These are phyloP conservation scores for Shinisaurus crocodilurus DNA, from an alignment of 2,113 vertebrate species.

Conservation along the genomic window DNA sequence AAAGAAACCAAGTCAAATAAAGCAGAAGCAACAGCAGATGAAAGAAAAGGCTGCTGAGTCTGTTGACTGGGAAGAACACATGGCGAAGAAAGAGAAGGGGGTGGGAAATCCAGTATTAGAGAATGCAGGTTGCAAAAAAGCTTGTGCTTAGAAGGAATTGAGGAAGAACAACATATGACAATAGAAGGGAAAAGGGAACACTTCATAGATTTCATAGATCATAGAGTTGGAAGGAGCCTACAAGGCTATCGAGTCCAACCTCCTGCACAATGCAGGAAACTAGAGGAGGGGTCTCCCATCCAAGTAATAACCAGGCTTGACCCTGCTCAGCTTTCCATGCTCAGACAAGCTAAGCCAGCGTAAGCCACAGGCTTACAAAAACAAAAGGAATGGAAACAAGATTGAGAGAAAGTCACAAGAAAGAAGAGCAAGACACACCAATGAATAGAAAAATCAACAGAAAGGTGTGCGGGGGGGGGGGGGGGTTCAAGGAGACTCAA, in stretches of 20 bases:
- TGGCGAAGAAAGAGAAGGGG: not conserved
- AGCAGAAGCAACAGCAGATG: not conserved
- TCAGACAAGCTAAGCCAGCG: too few relatives aligned
- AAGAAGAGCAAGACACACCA: not conserved
- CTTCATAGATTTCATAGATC: too few relatives aligned
- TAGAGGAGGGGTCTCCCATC: too few relatives aligned
- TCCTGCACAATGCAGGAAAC: too few relatives aligned
- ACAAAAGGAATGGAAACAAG: not conserved
- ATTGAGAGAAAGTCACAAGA: not conserved
- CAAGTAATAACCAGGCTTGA: too few relatives aligned
- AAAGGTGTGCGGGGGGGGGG: too few relatives aligned
- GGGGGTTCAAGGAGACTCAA: not conserved
- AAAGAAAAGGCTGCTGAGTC: not conserved
- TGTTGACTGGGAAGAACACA: not conserved
- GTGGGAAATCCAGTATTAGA: not conserved
- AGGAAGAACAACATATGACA: not conserved
- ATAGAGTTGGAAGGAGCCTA: too few relatives aligned
- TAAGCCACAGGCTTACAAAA: too few relatives aligned
- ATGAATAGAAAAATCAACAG: not conserved
- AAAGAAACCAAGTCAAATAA: not conserved
- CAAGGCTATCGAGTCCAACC: too few relatives aligned
- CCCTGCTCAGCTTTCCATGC: too few relatives aligned
- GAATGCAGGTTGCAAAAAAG: not conserved
- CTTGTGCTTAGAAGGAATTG: not conserved
- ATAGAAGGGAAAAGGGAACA: not conserved